phyloP scores from a whole-genome alignment of 2,113 vertebrate species.

The Rhadina sibilatrix region DNA sequence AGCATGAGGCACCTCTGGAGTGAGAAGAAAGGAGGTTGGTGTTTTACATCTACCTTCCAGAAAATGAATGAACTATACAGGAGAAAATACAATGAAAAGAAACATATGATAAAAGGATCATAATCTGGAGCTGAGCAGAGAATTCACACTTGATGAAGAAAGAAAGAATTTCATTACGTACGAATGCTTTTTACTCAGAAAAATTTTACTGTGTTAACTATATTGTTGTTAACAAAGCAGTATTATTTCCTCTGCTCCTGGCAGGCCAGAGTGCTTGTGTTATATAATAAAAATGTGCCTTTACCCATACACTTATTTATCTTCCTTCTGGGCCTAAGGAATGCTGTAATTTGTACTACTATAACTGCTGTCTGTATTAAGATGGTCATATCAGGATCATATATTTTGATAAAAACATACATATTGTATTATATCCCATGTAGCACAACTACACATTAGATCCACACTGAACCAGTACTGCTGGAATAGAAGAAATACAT shows the following conservation, averaged over 20 bases:
- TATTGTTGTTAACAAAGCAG: background rate
- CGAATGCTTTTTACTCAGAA: background rate
- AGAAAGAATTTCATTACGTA: background rate
- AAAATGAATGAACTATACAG: background rate
- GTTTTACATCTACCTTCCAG: background rate
- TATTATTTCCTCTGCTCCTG: background rate
- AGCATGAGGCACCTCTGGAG: background rate
- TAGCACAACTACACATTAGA: background rate
- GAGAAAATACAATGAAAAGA: background rate
- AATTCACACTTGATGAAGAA: background rate
- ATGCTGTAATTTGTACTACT: background rate
- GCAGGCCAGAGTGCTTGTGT: background rate
- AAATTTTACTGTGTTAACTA: background rate
- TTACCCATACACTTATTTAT: background rate
- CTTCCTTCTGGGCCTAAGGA: background rate
- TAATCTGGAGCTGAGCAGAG: background rate
- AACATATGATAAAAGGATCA: background rate
- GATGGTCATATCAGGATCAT: background rate
- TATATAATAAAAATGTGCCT: background rate
- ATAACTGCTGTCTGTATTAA: background rate
- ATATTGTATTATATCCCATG: background rate
- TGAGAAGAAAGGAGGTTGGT: background rate
- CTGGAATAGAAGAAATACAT: background rate
- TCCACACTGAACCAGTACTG: background rate
- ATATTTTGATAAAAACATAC: background rate